Base-by-base conservation (phyloP, 2,888 invertebrate genomes). In the Empis stercorea region DNA sequence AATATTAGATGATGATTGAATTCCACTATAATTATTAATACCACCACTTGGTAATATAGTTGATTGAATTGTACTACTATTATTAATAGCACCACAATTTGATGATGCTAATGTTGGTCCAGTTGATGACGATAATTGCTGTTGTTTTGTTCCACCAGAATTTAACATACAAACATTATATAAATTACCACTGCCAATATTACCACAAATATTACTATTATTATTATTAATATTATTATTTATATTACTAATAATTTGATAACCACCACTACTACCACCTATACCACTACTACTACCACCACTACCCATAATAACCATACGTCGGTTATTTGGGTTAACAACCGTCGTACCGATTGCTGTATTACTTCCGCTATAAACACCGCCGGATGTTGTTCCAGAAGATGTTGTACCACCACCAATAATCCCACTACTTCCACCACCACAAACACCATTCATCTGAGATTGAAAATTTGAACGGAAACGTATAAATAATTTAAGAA, bases 1-100 rank as follows among this genome's bases (percentile, higher is more conserved):
- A 62, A 65, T 64, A 64, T 62, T 65, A 59, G 64, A 64, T 62
- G 64, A 64, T 62, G 64, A 63, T 59, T 58, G 56, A 49, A 47
- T 51, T 27, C 47, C 53, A 53, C 52, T 56, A 50, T 50, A 55
- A 56, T 56, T 56, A 58, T 57, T 57, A 57, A 48, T 48, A 49
- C 50, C 52, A 47, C 52, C 47, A 44, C 23, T 7, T 27, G 4
- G 23, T 15, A 4, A 6, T 15, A 7, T 47, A 36, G 44, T 36
- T 27, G 44, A 20, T 36, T 44, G 47, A 41, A 9, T 27, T 27
- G 23, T 46, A 43, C 44, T 46, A 43, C 44, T 42, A 46, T 30
- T 42, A 40, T 40, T 46, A 38, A 44, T 34, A 42, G 34, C 37
- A 48, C 38, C 44, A 27, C 4, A 6, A 27, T 27, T 27, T 7